These are phyloP conservation scores for Drosophila grimshawi DNA, from an alignment of 1,140 invertebrate genomes.

Conservation along the genomic window DNA sequence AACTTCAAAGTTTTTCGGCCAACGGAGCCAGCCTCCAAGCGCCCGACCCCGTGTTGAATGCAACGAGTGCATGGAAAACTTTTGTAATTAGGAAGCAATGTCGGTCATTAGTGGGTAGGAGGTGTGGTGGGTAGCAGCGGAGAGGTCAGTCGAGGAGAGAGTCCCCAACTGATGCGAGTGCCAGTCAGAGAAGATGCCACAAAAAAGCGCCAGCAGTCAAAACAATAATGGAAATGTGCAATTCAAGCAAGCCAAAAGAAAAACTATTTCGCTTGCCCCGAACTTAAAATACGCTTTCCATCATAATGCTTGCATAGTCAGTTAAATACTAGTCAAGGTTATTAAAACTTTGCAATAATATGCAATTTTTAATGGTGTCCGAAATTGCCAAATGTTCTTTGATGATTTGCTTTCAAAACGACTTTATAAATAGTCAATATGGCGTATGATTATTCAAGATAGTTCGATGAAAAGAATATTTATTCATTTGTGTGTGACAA, in stretches of 20 bases:
- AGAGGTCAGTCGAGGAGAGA: too few species aligned
- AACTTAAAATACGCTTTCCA: slow-evolving; percentile 25
- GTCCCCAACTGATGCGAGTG: background rate
- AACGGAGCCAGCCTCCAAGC: background rate
- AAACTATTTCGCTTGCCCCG: slow-evolving; percentile 9
- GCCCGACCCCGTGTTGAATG: slow-evolving; percentile 17
- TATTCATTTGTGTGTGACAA: too few species aligned
- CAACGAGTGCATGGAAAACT: slow-evolving; percentile 75
- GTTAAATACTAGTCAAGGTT: too few species aligned
- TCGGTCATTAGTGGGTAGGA: slow-evolving; percentile 69
- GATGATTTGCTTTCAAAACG: too few species aligned
- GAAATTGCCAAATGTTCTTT: too few species aligned
- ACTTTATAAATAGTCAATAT: too few species aligned
- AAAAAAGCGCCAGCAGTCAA: slow-evolving; percentile 72
- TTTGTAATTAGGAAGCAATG: slow-evolving; percentile 82
- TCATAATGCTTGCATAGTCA: too few species aligned
- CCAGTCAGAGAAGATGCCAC: slow-evolving; percentile 41
- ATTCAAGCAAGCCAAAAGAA: slow-evolving; percentile 14
- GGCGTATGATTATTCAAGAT: too few species aligned
- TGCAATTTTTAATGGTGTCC: too few species aligned
- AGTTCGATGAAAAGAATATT: too few species aligned
- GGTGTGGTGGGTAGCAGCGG: background rate
- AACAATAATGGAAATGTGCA: slow-evolving; percentile 78
- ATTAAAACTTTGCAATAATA: too few species aligned
- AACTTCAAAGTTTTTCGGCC: slow-evolving; percentile 62